Evolutionary conservation across 2,797 vertebrate species (phyloP).

Genomic region (Hydrophis major): DNA sequence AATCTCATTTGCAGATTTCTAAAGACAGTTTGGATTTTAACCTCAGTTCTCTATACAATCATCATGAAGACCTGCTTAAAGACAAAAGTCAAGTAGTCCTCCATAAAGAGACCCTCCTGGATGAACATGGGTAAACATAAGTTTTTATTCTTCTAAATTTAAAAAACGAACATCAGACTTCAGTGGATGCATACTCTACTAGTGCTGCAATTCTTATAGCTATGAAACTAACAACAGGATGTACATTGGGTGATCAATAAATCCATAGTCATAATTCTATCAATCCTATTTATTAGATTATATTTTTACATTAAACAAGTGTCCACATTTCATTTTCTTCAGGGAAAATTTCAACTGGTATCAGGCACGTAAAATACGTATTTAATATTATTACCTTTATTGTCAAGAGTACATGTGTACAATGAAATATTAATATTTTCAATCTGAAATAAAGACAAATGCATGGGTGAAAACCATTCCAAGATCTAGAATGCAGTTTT

Average conservation of each 20-base stretch:
- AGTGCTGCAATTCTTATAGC: not conserved
- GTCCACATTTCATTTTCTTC: not conserved
- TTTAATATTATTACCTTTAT: not conserved
- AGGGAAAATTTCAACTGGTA: not conserved
- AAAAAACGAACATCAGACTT: not conserved
- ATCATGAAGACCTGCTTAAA: slow-evolving; percentile 72
- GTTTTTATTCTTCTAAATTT: not conserved
- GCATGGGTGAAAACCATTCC: not conserved
- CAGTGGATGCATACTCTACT: not conserved
- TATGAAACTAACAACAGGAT: not conserved
- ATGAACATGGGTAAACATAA: slow-evolving; percentile 62
- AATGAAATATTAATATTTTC: not conserved
- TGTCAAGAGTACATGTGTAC: too few relatives aligned
- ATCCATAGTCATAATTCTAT: not conserved
- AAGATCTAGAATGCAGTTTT: not conserved
- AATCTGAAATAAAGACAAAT: not conserved
- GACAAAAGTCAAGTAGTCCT: slow-evolving; percentile 71
- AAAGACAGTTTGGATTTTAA: slow-evolving; percentile 82
- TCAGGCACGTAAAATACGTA: not conserved
- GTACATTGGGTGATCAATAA: not conserved
- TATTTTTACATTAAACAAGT: not conserved
- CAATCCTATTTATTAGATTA: not conserved
- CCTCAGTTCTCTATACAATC: slow-evolving; percentile 77
- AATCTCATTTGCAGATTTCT: slow-evolving; percentile 60
- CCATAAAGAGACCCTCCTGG: slow-evolving; percentile 71